Conservation (phyloP, 2,797 vertebrate species). For the Diglossa cyanea region DNA sequence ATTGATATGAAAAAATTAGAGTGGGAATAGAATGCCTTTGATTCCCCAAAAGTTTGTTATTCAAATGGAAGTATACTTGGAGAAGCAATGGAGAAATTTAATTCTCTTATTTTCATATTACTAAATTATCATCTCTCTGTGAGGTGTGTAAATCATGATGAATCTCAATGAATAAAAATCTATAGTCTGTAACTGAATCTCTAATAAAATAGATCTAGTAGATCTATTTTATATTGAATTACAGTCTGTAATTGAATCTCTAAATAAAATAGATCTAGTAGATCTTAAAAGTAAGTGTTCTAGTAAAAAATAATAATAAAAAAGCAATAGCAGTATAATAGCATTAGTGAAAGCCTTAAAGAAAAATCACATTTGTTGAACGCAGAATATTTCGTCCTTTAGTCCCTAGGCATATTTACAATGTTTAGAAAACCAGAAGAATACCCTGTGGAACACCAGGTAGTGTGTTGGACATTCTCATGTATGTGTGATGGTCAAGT, state of each 20-base stretch:
- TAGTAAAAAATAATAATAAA: not conserved
- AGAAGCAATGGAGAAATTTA: not conserved
- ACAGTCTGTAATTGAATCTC: not conserved
- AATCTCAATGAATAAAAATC: not conserved
- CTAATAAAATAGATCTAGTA: not conserved
- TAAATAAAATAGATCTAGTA: not conserved
- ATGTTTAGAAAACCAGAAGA: not conserved
- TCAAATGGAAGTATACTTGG: not conserved
- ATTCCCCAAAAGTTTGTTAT: not conserved
- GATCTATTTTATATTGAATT: not conserved
- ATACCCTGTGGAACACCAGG: not conserved
- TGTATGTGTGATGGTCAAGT: not conserved
- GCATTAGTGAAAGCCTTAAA: not conserved
- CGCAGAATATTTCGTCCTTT: not conserved
- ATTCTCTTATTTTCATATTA: not conserved
- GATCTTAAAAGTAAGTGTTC: not conserved
- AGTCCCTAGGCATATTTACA: not conserved
- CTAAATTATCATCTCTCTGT: not conserved
- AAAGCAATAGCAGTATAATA: not conserved
- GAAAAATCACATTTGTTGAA: not conserved
- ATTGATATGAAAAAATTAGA: not conserved
- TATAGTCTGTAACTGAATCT: not conserved
- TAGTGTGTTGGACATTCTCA: not conserved
- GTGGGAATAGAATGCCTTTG: not conserved
- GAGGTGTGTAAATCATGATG: not conserved